Evolutionary conservation across 2,113 vertebrate species (phyloP).

Genomic region (Etheostoma cragini): DNA sequence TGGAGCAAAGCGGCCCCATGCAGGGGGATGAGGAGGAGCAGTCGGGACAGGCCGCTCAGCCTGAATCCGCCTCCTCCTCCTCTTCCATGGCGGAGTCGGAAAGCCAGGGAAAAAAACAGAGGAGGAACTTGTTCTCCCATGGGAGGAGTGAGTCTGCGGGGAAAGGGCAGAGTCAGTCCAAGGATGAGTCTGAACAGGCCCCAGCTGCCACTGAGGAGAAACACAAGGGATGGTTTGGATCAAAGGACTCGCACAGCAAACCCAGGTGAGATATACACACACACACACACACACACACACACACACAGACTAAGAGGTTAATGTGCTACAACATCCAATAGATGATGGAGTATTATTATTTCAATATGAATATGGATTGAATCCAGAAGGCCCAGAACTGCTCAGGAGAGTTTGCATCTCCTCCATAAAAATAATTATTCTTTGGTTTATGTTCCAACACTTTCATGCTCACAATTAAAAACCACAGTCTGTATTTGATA

Average conservation of each 20-base stretch:
- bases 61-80: slow-evolving; percentile 8
- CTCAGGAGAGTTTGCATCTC: too few species aligned
- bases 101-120: slow-evolving; percentile 80
- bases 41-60: neutral
- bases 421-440: neutral
- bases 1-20: slow-evolving; percentile 80
- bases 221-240: slow-evolving; percentile 89
- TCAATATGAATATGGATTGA: neutral
- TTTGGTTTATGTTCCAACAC: neutral
- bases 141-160: slow-evolving; percentile 69
- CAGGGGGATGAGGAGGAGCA: slow-evolving; percentile 66
- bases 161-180: slow-evolving; percentile 69
- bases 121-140: slow-evolving; percentile 86
- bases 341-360: neutral
- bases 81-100: slow-evolving; percentile 35
- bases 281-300: too few species aligned
- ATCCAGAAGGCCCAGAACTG: neutral
- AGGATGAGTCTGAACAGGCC: slow-evolving; percentile 71
- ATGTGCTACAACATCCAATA: slow-evolving; percentile 6
- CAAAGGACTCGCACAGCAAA: slow-evolving; percentile 90
- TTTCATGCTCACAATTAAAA: neutral
- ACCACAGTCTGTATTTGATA: neutral
- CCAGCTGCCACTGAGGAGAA: slow-evolving; percentile 79
- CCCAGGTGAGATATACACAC: slow-evolving; percentile 88
- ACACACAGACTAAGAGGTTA: neutral